Conservation (phyloP, 2,888 invertebrate genomes). For the Chrysomela aeneicollis region DNA sequence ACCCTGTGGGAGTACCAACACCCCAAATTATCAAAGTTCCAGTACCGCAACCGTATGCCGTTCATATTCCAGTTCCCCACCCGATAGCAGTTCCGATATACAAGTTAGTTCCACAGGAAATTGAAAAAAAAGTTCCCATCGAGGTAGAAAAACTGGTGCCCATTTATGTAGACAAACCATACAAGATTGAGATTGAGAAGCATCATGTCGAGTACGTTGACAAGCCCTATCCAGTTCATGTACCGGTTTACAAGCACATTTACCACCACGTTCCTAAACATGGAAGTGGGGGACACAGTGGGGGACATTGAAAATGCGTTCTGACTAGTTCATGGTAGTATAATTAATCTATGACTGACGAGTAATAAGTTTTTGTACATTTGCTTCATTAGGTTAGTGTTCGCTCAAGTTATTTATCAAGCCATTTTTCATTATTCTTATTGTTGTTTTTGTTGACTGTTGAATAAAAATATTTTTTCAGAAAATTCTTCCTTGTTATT, state of each 20-base stretch:
- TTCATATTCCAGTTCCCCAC: conserved; percentile 75
- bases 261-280: conserved; percentile 66
- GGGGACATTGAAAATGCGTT: conserved; percentile 19
- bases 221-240: conserved; percentile 78
- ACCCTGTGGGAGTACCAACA: conserved; percentile 76
- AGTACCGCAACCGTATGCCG: conserved; percentile 79
- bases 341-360: conserved; percentile 26
- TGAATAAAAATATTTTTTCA: conserved; percentile 19
- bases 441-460: conserved; percentile 20
- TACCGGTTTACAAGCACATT: conserved; percentile 77
- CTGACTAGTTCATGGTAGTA: not conserved
- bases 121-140: conserved; percentile 77
- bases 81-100: conserved; percentile 78
- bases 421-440: conserved; percentile 20
- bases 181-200: conserved; percentile 79
- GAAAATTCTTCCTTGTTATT: not conserved
- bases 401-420: conserved; percentile 18
- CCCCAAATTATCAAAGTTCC: conserved; percentile 75
- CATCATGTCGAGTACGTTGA: conserved; percentile 71
- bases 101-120: conserved; percentile 75
- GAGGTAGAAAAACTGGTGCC: conserved; percentile 77
- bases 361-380: conserved; percentile 14
- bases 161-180: conserved; percentile 76
- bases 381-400: conserved; percentile 1
- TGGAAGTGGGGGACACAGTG: conserved; percentile 32